These are phyloP conservation scores for Marronus borbonicus DNA, from an alignment of 2,888 invertebrate genomes.

Conservation along the genomic window DNA sequence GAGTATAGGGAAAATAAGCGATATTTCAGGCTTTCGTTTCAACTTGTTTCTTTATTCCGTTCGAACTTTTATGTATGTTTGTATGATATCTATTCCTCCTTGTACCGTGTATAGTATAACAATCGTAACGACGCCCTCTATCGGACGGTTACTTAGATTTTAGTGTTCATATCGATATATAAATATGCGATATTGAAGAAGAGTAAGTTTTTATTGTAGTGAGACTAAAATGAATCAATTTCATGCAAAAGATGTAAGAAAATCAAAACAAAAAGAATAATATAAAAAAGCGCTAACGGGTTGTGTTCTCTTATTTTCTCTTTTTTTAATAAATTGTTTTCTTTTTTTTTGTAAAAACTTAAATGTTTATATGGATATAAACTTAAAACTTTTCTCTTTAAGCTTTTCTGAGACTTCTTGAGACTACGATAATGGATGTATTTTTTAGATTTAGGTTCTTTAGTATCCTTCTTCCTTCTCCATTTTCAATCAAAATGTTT, in stretches of 20 bases:
- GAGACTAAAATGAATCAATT: background rate
- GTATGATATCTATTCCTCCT: too few species aligned
- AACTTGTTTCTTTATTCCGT: too few species aligned
- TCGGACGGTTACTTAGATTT: background rate
- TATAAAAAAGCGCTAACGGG: conserved; percentile 37
- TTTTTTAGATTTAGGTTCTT: conserved; percentile 28
- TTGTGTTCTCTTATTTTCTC: conserved; percentile 22
- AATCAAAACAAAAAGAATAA: too few species aligned
- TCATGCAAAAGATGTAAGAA: background rate
- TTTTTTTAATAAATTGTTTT: conserved; percentile 4
- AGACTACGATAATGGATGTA: conserved; percentile 30
- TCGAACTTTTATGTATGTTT: too few species aligned
- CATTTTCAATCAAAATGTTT: background rate
- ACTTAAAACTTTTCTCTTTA: conserved; percentile 29
- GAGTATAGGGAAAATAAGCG: too few species aligned
- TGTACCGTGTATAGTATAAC: background rate
- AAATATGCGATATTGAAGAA: background rate
- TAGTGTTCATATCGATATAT: conserved; percentile 11
- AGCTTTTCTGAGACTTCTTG: conserved; percentile 21
- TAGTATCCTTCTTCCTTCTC: background rate
- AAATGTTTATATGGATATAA: conserved; percentile 41
- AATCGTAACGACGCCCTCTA: background rate
- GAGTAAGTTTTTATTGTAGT: conserved; percentile 34
- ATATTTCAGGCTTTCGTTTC: too few species aligned
- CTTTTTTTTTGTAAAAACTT: conserved; percentile 38